Conservation (phyloP, 2,888 invertebrate species). For the Eilema depressum region DNA sequence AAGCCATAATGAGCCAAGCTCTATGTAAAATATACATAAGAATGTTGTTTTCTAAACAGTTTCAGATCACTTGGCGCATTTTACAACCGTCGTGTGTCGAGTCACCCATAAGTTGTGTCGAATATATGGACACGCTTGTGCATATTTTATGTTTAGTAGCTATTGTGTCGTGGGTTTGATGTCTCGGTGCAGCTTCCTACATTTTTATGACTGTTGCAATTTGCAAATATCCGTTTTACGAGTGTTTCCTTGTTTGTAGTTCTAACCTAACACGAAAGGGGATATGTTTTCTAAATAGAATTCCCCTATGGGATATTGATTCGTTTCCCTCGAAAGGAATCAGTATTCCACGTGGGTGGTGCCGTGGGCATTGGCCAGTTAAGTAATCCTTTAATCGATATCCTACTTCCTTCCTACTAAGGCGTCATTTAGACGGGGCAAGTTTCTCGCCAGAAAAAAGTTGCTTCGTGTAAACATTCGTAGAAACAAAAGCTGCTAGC, state of each 20-base stretch:
- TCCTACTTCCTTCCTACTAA: too few relatives aligned
- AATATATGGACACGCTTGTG: constrained; percentile 7
- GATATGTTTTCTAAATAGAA: not conserved
- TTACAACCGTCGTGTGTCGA: not conserved
- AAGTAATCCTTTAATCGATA: too few relatives aligned
- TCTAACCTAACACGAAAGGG: not conserved
- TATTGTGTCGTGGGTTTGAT: not conserved
- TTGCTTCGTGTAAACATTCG: too few relatives aligned
- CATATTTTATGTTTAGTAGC: not conserved
- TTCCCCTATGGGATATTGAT: not conserved
- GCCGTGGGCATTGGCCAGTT: too few relatives aligned
- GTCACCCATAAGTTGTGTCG: not conserved
- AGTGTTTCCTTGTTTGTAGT: not conserved
- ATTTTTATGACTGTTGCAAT: constrained; percentile 1
- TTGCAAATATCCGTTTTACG: not conserved
- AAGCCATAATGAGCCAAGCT: not conserved
- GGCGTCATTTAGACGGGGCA: too few relatives aligned
- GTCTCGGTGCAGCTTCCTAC: not conserved
- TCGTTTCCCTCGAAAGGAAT: not conserved
- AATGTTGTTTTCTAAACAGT: not conserved
- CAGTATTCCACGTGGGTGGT: not conserved
- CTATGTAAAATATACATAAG: not conserved
- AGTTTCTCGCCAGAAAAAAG: too few relatives aligned
- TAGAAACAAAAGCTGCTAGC: too few relatives aligned
- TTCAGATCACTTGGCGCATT: not conserved